Evolutionary conservation across 2,113 vertebrate genomes (phyloP).

Genomic region (Philantomba maxwellii): DNA sequence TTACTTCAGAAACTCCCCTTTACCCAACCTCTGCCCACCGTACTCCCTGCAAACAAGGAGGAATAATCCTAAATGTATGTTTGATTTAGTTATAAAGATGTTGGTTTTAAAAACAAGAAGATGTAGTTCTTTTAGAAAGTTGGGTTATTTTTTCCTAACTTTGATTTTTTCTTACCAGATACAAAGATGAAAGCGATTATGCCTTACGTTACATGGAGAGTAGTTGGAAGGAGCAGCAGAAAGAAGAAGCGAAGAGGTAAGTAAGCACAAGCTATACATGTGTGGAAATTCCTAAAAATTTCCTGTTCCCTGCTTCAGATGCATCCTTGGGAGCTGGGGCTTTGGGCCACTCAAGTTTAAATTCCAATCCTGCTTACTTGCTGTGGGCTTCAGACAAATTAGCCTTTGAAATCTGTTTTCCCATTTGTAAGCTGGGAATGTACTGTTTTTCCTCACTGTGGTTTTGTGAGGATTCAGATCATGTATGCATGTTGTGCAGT

Average conservation of each 20-base stretch:
- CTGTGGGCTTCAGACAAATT: not conserved
- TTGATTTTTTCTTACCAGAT: conserved; percentile 79
- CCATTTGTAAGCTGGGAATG: not conserved
- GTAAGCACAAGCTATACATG: not conserved
- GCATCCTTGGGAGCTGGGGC: not conserved
- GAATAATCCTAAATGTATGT: not conserved
- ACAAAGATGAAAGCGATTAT: conserved; percentile 98
- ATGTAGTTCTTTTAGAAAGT: not conserved
- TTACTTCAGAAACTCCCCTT: not conserved
- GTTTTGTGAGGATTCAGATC: not conserved
- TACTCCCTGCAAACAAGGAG: not conserved
- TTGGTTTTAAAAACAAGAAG: not conserved
- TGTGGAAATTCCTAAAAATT: not conserved
- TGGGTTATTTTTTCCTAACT: not conserved
- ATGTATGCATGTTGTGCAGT: not conserved
- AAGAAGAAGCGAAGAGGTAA: conserved; percentile 96
- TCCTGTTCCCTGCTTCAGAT: not conserved
- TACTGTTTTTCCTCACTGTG: not conserved
- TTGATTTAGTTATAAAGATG: conserved; percentile 5
- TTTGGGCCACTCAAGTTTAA: not conserved
- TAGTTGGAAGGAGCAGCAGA: conserved; percentile 96
- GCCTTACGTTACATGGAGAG: conserved; percentile 98
- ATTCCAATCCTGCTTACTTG: not conserved
- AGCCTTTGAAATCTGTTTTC: not conserved
- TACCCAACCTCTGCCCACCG: not conserved